Evolutionary conservation across 1,140 invertebrate genomes (phyloP), one percentile per base, ranked within the genome.

Genomic region (Caligus rogercresseyi): DNA sequence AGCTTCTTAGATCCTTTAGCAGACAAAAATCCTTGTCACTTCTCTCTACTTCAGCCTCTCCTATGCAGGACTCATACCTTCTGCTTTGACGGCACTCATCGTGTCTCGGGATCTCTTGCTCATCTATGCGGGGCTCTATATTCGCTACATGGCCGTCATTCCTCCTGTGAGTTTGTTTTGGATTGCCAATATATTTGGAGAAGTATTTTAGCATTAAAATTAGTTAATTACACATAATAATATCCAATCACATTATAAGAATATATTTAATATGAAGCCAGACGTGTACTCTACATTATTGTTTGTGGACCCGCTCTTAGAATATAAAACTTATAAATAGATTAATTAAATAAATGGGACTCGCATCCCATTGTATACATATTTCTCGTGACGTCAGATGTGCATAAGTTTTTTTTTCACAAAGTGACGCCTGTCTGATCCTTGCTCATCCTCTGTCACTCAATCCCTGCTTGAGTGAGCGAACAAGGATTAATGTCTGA

Each of bases 1-100:
- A 91, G 88, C 66, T 92, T 94, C 71, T 71, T 98, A n/a, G 94
- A 98, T 75, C 94, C 94, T 13, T 80, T 94, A 73, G 93, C 93
- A n/a, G 94, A 98, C 73, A 98, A 98, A n/a, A 78, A 76, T 97
- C 16, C 76, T 98, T 3, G 83, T 98, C 65, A 87, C 82, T 13
- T 87, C 87, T 14, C 74, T 97, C 26, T 92, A 92, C 70, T 71
- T 95, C 21, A 83, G 87, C 0, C 74, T 96, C 23, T 89, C 90
- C 11, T 86, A 83, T 74, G 82, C 83, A 61, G 80, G 83, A 54
- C 73, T 95, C 14, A 86, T 98, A 70, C 92, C 93, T 71, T 68
- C 90, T 60, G 76, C 81, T 59, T 73, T 98, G n/a, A 88, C 89
- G 4, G 77, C 78, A 26, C 72, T 95, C 18, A 90, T 97, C 61